Percentiles rank a stretch among this genome's conserved stretches.
Evolutionary conservation across 2,888 invertebrate genomes (phyloP).

Genomic region (Thera britannica): DNA sequence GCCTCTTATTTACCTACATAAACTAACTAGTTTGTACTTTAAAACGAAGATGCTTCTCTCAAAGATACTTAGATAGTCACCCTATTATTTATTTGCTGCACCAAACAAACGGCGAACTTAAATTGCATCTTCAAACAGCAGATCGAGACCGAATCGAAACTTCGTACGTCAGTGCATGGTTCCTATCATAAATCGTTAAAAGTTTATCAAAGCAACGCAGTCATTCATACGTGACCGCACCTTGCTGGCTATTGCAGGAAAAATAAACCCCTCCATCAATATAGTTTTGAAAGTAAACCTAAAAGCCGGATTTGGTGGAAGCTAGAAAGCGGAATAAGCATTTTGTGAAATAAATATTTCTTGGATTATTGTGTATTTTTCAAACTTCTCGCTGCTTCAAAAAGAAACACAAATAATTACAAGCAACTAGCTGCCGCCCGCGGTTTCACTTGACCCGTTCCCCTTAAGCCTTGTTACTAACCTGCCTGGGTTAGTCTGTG

Average conservation of each 20-base stretch:
- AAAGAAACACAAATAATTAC: not conserved
- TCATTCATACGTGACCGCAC: constrained; percentile 41
- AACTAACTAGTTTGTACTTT: no score
- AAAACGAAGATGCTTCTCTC: not conserved
- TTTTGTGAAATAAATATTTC: constrained; percentile 3
- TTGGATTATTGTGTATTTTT: not conserved
- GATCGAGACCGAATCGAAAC: constrained; percentile 43
- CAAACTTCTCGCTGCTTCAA: not conserved
- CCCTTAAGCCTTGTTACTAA: no score
- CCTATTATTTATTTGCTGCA: constrained; percentile 1
- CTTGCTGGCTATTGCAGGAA: constrained; percentile 38
- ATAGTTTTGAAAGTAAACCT: constrained; percentile 20
- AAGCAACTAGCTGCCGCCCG: no score
- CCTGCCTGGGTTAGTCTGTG: no score
- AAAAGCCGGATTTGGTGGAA: constrained; percentile 2
- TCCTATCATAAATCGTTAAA: constrained; percentile 66
- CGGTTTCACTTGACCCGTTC: no score
- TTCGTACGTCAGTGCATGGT: constrained; percentile 40
- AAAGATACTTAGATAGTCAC: not conserved
- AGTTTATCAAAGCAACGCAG: constrained; percentile 58
- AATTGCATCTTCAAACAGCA: constrained; percentile 53
- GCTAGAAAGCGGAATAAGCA: constrained; percentile 18
- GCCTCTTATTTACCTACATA: no score
- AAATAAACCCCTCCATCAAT: constrained; percentile 27
- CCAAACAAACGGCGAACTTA: constrained; percentile 47